Evolutionary conservation across 2,113 vertebrate species (phyloP).

Genomic region (Climacteris rufus): DNA sequence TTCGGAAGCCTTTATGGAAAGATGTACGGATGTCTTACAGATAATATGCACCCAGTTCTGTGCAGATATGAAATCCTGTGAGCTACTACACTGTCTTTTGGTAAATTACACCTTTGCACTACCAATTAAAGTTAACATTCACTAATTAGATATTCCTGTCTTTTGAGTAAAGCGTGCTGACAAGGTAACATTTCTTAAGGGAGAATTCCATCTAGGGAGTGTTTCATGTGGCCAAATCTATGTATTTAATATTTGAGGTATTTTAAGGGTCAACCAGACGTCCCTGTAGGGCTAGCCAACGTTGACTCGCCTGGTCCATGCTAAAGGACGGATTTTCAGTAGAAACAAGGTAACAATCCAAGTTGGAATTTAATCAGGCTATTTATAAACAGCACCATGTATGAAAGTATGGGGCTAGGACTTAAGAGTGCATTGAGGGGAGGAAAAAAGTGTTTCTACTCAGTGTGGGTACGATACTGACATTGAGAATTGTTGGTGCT

Average conservation of each 20-base stretch:
- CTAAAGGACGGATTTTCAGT: neutral
- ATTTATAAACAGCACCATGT: neutral
- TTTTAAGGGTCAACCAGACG: neutral
- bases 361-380: neutral
- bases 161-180: neutral
- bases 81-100: neutral
- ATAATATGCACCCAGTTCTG: neutral
- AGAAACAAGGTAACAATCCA: neutral
- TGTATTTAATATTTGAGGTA: neutral
- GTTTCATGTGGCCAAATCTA: neutral
- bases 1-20: neutral
- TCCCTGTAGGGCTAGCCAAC: rapidly evolving
- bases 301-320: neutral
- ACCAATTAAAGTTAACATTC: neutral
- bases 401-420: neutral
- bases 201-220: neutral
- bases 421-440: neutral
- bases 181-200: neutral
- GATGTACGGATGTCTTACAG: neutral
- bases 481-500: neutral
- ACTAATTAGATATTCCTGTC: neutral
- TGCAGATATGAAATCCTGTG: neutral
- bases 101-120: neutral
- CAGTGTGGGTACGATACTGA: neutral
- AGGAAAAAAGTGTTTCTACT: neutral